Conservation (phyloP, 2,888 invertebrate species). For the Himalopsyche tibetana region DNA sequence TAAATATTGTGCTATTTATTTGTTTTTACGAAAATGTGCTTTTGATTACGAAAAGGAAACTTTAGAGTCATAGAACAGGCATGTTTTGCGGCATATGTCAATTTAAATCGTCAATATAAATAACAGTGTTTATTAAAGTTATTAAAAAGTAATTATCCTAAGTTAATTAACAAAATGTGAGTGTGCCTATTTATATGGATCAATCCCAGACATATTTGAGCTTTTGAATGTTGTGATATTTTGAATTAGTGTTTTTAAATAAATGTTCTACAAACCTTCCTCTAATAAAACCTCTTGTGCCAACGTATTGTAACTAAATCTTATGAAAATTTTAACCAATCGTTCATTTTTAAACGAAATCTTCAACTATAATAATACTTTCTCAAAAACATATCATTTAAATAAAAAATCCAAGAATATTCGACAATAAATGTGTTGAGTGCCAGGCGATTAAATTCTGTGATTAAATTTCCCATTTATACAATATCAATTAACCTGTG, state of each 20-base stretch:
- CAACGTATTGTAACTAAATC: constrained; percentile 50
- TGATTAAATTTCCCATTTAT: too few relatives aligned
- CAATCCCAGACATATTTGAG: constrained; percentile 52
- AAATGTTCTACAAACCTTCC: neutral
- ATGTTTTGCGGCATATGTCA: neutral
- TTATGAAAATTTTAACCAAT: constrained; percentile 57
- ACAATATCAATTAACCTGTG: neutral
- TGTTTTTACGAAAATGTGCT: too few relatives aligned
- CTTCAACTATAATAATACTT: neutral
- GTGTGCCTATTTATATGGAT: constrained; percentile 41
- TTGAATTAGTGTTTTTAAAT: constrained; percentile 61
- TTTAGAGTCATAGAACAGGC: too few relatives aligned
- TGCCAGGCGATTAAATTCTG: too few relatives aligned
- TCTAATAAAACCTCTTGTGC: constrained; percentile 53
- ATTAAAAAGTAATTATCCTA: neutral
- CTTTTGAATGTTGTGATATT: constrained; percentile 65
- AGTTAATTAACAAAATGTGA: neutral
- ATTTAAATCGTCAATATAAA: neutral
- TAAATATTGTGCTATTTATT: too few relatives aligned
- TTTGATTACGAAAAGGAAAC: too few relatives aligned
- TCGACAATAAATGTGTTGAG: constrained; percentile 19
- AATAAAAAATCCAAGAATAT: constrained; percentile 15
- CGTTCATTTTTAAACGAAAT: constrained; percentile 42
- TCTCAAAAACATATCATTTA: constrained; percentile 8
- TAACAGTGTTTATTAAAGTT: neutral